Base-by-base conservation (phyloP, 2,888 invertebrate species). In the Lamellibrachia columna region DNA sequence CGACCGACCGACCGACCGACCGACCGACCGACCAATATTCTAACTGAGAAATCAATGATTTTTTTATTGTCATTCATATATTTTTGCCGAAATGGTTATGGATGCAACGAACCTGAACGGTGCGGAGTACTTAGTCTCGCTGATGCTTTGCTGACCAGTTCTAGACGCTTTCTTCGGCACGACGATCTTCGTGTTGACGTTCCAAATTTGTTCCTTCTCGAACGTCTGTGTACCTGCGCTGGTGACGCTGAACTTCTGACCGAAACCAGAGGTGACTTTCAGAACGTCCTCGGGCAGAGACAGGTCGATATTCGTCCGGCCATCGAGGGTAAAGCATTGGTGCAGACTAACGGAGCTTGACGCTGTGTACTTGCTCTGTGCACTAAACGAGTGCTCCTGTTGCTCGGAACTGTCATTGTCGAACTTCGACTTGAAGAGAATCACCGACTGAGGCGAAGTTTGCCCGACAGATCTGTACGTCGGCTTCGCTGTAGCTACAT, bases 361-460 rank as follows among this genome's bases (percentile, higher is more conserved):
- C 75, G 75, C 15, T 4, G 75, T 75, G 75, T 75, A 75, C 75
- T 75, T 75, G 22, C 75, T 75, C 75, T 75, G 22, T 6, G 75
- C 75, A 75, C 75, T 75, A n/a, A 75, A 75, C 75, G 75, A 22
- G 75, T 75, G 75, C 75, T 75, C 75, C 75, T 75, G 75, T 75
- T 75, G 15, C 6, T 22, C 75, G n/a, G 75, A 75, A 75, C 75
- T 75, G 15, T 75, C n/a, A n/a, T 75, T 75, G 15, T 75, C 75
- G 75, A 75, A 75, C 75, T n/a, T 75, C 75, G 75, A 75, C 22
- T 75, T 75, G 22, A 75, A 75, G 75, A 75, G 75, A 6, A n/a
- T 75, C 22, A 75, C 75, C 15, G 75, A 75, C 15, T 75, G 75
- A 11, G 75, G 75, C 22, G 75, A 6, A 6, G 75, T 22, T 22